A percentile compares a stretch with the other conserved stretches of the same genome.
These are phyloP conservation scores for Enhydra lutris DNA, from an alignment of 2,113 vertebrate species.

Conservation along the genomic window DNA sequence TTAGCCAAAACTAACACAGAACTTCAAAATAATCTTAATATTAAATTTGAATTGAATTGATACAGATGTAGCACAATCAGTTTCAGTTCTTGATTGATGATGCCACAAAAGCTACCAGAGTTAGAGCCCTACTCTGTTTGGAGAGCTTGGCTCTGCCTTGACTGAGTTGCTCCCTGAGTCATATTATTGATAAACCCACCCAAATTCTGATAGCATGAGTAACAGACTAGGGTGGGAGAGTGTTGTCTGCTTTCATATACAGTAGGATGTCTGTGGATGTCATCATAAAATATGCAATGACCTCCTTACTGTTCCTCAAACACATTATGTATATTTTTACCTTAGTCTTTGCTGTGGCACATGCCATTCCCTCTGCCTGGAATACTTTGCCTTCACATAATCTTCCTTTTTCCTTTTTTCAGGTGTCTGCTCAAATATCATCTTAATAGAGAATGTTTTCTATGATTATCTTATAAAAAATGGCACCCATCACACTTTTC, in stretches of 20 bases:
- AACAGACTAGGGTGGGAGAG: background rate
- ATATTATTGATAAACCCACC: background rate
- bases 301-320: background rate
- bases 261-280: background rate
- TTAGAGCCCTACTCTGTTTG: background rate
- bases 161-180: background rate
- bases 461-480: background rate
- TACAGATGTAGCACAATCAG: background rate
- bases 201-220: background rate
- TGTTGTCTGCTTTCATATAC: conserved; percentile 3
- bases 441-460: background rate
- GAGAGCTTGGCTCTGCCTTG: background rate
- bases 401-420: background rate
- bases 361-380: background rate
- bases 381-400: background rate
- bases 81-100: background rate
- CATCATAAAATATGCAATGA: background rate
- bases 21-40: conserved; percentile 32
- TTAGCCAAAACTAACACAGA: conserved; percentile 25
- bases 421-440: background rate
- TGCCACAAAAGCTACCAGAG: background rate
- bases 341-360: background rate
- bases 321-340: background rate
- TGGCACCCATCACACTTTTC: background rate
- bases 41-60: background rate